Evolutionary conservation across 1,140 invertebrate species (phyloP), one percentile per base, ranked within the genome.

Genomic region (Bombus affinis): DNA sequence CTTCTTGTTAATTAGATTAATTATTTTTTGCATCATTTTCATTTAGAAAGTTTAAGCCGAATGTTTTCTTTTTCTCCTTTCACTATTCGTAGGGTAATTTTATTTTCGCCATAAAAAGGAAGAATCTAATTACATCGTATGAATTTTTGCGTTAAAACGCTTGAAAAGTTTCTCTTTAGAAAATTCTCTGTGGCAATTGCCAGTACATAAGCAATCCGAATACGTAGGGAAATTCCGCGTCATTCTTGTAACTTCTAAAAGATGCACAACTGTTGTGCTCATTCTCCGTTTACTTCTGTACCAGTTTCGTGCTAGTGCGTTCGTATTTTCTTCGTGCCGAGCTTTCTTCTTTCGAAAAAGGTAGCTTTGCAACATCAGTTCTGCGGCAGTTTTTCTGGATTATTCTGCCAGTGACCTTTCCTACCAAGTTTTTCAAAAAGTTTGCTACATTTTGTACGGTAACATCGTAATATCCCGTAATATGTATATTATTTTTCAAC

Each of bases 281-380:
- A 74, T 74, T n/a, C 35, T 59, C 25, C 62, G 85, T 70, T 77
- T 68, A 75, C 74, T 65, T 86, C 75, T 72, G 53, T 74, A 81
- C 68, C 66, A 15, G 82, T 84, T 84, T 84, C 82, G 37, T 78
- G 65, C 71, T 18, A 22, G 82, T 84, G 53, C 82, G 66, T 84
- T 78, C 25, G 82, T 42, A 71, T 79, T 84, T 84, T 35, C 82
- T 79, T 57, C 66, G 22, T 72, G 12, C 37, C 28, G 47, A 44
- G 65, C 47, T 77, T 78, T 57, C 65, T 65, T 70, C n/a, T 37
- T 70, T 84, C 32, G 53, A 71, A 62, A 83, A 78, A 37, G 22
- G n/a, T 71, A 70, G 44, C 68, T 78, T 70, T 28, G 74, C 39
- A 75, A 59, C 59, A 47, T 59, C 81, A 28, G 72, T 53, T 39